These are phyloP conservation scores for Gymnothorax reevesii DNA, from an alignment of 2,797 vertebrate genomes.

Conservation along the genomic window DNA sequence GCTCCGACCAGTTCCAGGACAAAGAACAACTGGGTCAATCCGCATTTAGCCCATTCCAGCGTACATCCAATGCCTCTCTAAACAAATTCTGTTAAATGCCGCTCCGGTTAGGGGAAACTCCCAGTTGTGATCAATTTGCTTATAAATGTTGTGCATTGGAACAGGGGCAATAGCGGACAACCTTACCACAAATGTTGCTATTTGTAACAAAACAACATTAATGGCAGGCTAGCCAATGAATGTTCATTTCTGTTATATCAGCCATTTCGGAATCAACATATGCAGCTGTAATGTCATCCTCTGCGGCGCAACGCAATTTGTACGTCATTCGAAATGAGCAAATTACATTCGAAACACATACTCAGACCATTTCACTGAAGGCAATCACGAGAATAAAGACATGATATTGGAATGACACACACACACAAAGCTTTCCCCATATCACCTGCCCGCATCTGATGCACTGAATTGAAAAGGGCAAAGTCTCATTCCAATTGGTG, in stretches of 20 bases:
- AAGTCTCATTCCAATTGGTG: neutral
- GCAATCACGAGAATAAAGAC: neutral
- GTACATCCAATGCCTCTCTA: neutral
- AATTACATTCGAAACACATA: neutral
- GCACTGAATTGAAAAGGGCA: neutral
- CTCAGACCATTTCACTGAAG: neutral
- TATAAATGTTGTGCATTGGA: neutral
- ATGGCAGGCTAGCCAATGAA: neutral
- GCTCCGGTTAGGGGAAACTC: neutral
- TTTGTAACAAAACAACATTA: neutral
- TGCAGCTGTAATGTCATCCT: neutral
- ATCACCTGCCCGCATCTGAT: neutral
- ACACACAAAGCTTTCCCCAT: neutral
- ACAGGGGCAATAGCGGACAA: neutral
- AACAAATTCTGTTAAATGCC: neutral
- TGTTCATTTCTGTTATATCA: neutral
- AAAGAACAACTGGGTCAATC: slow-evolving; percentile 9
- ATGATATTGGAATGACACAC: neutral
- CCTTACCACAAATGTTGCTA: neutral
- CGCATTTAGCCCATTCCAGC: neutral
- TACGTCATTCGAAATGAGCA: neutral
- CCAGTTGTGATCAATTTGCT: neutral
- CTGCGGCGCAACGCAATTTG: neutral
- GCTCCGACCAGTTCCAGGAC: neutral
- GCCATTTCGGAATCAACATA: neutral